Percentiles rank a stretch among this genome's conserved stretches.
These are phyloP conservation scores for Salmo trutta DNA, from an alignment of 2,797 vertebrate species.

Conservation along the genomic window DNA sequence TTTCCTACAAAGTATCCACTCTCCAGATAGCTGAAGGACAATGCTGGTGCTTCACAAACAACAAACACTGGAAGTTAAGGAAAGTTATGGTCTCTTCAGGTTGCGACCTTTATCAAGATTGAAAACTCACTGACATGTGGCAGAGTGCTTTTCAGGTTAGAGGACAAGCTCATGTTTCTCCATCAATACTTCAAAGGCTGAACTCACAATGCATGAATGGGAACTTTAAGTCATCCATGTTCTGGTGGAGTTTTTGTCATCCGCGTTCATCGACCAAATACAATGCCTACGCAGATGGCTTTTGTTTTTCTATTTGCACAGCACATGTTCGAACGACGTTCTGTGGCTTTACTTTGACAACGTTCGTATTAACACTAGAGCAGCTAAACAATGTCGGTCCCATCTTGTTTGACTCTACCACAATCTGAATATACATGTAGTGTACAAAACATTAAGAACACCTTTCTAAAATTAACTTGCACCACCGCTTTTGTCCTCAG, in stretches of 20 bases:
- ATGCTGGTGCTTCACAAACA: not conserved
- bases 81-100: not conserved
- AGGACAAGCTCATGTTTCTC: not conserved
- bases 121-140: not conserved
- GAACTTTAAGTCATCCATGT: not conserved
- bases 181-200: not conserved
- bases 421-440: not conserved
- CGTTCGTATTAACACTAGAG: not conserved
- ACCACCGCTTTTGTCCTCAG: too few relatives aligned
- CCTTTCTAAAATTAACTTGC: too few relatives aligned
- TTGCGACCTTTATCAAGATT: not conserved
- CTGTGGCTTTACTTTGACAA: not conserved
- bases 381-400: not conserved
- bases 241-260: not conserved
- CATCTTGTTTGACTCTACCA: not conserved
- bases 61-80: not conserved
- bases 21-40: not conserved
- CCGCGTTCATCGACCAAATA: not conserved
- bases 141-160: not conserved
- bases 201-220: not conserved
- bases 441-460: too few relatives aligned
- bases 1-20: too few relatives aligned
- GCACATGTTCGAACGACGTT: not conserved
- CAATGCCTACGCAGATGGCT: slow-evolving; percentile 2
- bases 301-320: not conserved